Conservation (phyloP, 30 jellyfish, hydroid and myxozoan species). For the Chrysaora quinquecirrha region DNA sequence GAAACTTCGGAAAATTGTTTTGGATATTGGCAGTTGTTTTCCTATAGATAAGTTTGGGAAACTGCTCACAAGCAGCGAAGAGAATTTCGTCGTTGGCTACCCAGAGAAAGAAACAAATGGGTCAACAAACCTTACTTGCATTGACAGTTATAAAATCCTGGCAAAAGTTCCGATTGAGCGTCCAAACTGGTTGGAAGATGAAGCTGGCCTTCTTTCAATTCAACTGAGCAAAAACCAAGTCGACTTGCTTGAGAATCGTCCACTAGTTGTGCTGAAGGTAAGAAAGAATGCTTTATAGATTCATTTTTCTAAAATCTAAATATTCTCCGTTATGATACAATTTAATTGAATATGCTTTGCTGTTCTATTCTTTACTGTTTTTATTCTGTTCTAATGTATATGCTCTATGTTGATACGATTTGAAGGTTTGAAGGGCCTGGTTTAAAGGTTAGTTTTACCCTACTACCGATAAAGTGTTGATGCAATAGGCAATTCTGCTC, state of each 20-base stretch:
- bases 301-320: no score
- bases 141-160: background rate
- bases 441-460: no score
- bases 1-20: constrained; percentile 1
- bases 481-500: no score
- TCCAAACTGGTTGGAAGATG: constrained; percentile 23
- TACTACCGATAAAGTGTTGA: no score
- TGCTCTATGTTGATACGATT: no score
- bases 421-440: no score
- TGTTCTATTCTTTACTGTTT: no score
- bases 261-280: constrained; percentile 38
- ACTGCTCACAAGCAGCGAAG: background rate
- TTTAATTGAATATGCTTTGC: no score
- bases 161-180: constrained; percentile 24
- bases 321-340: no score
- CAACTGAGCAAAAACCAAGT: background rate
- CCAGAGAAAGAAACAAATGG: background rate
- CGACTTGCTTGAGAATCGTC: background rate
- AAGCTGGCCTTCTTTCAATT: constrained; percentile 40
- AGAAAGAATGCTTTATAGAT: no score
- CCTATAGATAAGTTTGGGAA: constrained; percentile 37
- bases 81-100: constrained; percentile 4
- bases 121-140: background rate
- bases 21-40: constrained; percentile 53
- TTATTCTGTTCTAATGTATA: no score